Conservation (phyloP, 2,888 invertebrate species). For the Anticlea derivata region DNA sequence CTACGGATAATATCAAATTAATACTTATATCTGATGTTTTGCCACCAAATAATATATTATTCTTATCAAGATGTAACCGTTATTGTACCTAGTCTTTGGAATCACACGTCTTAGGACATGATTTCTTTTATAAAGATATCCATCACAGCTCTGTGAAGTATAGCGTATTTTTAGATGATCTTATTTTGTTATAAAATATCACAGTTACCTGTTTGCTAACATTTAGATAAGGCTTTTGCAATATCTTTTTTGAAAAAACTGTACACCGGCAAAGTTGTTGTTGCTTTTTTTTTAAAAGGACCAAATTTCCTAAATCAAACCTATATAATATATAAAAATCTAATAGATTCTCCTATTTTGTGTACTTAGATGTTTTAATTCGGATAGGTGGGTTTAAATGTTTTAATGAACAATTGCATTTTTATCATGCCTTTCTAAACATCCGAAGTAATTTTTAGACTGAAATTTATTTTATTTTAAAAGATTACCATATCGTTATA, state of each 20-base stretch:
- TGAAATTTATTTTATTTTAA: slow-evolving; percentile 15
- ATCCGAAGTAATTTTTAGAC: slow-evolving; percentile 23
- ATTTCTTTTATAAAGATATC: slow-evolving; percentile 54
- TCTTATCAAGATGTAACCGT: slow-evolving; percentile 41
- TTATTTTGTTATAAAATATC: slow-evolving; percentile 74
- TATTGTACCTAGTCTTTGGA: slow-evolving; percentile 48
- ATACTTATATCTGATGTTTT: slow-evolving; percentile 50
- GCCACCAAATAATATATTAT: slow-evolving; percentile 47
- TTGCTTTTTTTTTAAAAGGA: slow-evolving; percentile 37
- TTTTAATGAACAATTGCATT: slow-evolving; percentile 22
- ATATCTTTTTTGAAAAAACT: slow-evolving; percentile 43
- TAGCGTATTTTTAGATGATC: slow-evolving; percentile 81
- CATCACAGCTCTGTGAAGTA: slow-evolving; percentile 48
- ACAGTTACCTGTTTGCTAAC: slow-evolving; percentile 60
- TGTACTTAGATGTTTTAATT: slow-evolving; percentile 26
- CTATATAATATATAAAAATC: slow-evolving; percentile 28
- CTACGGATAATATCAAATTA: slow-evolving; percentile 51
- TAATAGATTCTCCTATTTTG: slow-evolving; percentile 32
- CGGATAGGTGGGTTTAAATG: slow-evolving; percentile 18
- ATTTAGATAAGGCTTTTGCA: slow-evolving; percentile 64
- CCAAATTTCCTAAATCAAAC: slow-evolving; percentile 37
- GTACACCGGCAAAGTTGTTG: slow-evolving; percentile 36
- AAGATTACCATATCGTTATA: slow-evolving; percentile 21
- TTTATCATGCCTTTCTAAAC: slow-evolving; percentile 14
- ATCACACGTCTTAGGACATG: slow-evolving; percentile 59